Percentiles rank a stretch among this genome's conserved stretches.
Evolutionary conservation across 1,140 invertebrate genomes (phyloP).

Genomic region (Rhagoletis pomonella): DNA sequence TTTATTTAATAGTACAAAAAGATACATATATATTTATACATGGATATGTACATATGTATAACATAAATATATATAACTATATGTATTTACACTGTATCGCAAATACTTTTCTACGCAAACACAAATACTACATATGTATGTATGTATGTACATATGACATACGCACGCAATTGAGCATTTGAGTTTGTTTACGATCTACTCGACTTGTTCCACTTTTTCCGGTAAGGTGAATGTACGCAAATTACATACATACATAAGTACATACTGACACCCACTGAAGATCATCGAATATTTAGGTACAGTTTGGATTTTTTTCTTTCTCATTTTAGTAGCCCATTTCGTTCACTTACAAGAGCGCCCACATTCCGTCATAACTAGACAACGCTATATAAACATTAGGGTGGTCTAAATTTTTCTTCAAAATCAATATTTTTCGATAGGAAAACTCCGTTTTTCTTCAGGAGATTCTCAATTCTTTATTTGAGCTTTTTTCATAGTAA

Average conservation of each 20-base stretch:
- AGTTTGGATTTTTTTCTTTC: neutral
- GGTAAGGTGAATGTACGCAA: conserved; percentile 11
- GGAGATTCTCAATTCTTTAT: too few relatives aligned
- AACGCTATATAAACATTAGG: too few relatives aligned
- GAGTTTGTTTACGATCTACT: conserved; percentile 33
- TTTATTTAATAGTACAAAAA: too few relatives aligned
- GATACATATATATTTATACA: too few relatives aligned
- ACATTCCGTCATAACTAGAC: conserved; percentile 3
- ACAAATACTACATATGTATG: neutral
- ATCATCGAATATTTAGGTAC: conserved; percentile 7
- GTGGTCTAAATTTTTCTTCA: too few relatives aligned
- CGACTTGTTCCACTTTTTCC: conserved; percentile 32
- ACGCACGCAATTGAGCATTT: conserved; percentile 6
- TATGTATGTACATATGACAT: neutral
- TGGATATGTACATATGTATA: too few relatives aligned
- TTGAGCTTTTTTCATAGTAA: too few relatives aligned
- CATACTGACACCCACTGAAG: neutral
- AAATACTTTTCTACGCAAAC: neutral
- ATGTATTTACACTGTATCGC: neutral
- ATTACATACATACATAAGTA: conserved; percentile 3
- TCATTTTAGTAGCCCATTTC: conserved; percentile 1
- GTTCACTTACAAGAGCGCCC: conserved; percentile 19
- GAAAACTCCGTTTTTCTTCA: too few relatives aligned
- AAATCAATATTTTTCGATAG: too few relatives aligned
- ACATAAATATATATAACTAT: too few relatives aligned